Conservation (phyloP, 2,113 vertebrate species). For the Petrocephalus microphthalmus region DNA sequence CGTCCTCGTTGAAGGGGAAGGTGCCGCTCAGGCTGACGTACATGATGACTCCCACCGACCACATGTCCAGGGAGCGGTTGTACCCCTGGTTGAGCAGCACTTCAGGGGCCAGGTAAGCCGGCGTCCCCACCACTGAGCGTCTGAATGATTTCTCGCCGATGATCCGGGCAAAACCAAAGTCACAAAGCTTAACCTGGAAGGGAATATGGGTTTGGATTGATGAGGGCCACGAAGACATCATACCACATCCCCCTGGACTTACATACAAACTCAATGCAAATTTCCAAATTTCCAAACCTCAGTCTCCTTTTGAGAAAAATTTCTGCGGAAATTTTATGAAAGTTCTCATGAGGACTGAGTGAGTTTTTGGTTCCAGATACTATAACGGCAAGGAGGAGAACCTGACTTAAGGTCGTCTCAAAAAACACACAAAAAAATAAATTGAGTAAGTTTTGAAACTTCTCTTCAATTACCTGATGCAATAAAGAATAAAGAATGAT, state of each 20-base stretch:
- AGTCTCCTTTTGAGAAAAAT: too few relatives aligned
- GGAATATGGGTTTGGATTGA: not conserved
- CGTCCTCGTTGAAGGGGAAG: conserved; percentile 87
- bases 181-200: conserved; percentile 80
- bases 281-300: not conserved
- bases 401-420: not conserved
- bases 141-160: conserved; percentile 89
- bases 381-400: too few relatives aligned
- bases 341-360: too few relatives aligned
- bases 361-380: too few relatives aligned
- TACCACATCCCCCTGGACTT: not conserved
- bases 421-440: too few relatives aligned
- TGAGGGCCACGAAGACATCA: not conserved
- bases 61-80: conserved; percentile 89
- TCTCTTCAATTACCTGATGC: too few relatives aligned
- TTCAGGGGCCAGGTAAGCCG: conserved; percentile 80
- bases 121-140: conserved; percentile 85
- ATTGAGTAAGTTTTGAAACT: too few relatives aligned
- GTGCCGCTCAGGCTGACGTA: conserved; percentile 89
- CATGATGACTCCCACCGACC: conserved; percentile 89
- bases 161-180: conserved; percentile 87
- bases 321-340: too few relatives aligned
- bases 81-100: conserved; percentile 87
- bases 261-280: not conserved
- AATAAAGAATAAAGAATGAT: too few relatives aligned